A percentile compares a stretch with the other conserved stretches of the same genome.
These are phyloP conservation scores for Oryzias celebensis DNA, from an alignment of 2,113 vertebrate species.

Conservation along the genomic window DNA sequence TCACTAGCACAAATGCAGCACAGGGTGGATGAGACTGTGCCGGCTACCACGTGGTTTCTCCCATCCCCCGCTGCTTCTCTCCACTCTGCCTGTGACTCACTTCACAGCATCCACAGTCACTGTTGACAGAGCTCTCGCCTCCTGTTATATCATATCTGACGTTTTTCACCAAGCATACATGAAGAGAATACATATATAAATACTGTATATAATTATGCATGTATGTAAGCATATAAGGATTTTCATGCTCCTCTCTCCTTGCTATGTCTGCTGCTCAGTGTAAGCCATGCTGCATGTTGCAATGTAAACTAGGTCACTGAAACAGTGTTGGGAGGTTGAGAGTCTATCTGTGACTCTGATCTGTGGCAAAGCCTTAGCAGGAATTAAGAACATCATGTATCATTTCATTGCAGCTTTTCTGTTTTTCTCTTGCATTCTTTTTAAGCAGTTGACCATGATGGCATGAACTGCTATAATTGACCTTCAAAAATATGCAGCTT, in stretches of 20 bases:
- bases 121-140: no score
- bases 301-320: constrained; percentile 67
- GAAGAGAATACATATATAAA: no score
- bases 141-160: no score
- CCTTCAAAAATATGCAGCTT: no score
- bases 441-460: background rate
- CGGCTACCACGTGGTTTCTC: constrained; percentile 50
- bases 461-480: no score
- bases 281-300: constrained; percentile 6
- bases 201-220: no score
- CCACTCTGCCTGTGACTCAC: constrained; percentile 19
- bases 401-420: background rate
- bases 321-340: constrained; percentile 38
- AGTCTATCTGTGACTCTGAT: constrained; percentile 14
- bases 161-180: no score
- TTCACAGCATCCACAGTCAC: background rate
- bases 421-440: background rate
- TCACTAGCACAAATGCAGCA: constrained; percentile 52
- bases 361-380: constrained; percentile 17
- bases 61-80: constrained; percentile 64
- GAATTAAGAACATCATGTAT: background rate
- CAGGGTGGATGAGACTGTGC: constrained; percentile 58
- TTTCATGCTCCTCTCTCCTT: background rate
- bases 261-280: constrained; percentile 1
- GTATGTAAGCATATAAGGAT: no score